Evolutionary conservation across 2,797 vertebrate species (phyloP).

Genomic region (Lophotriccus pileatus): DNA sequence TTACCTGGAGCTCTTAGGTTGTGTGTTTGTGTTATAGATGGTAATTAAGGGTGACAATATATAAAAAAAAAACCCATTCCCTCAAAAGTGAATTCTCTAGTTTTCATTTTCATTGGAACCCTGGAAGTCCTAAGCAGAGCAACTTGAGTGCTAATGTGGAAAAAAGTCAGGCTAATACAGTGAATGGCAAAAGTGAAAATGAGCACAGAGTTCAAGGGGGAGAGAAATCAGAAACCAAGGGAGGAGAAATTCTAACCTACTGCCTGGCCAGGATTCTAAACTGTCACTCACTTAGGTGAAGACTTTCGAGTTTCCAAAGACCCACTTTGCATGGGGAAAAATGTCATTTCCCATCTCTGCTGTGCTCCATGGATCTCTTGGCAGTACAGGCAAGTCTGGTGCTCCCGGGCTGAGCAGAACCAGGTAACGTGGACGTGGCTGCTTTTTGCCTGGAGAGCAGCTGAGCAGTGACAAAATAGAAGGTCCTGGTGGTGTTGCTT

Average conservation of each 20-base stretch:
- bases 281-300: neutral
- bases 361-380: accelerated
- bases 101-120: neutral
- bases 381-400: neutral
- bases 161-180: neutral
- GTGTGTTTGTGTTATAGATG: neutral
- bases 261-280: neutral
- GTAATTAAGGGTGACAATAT: neutral
- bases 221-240: neutral
- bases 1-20: neutral
- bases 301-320: neutral
- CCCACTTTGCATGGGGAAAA: neutral
- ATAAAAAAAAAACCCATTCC: neutral
- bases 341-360: neutral
- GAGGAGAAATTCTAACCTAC: neutral
- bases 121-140: neutral
- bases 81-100: neutral
- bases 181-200: neutral
- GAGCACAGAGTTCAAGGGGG: neutral
- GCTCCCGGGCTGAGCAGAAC: neutral
- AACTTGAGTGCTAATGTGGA: neutral
- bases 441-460: neutral
- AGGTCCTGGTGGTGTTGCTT: neutral
- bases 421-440: neutral
- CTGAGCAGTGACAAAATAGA: neutral